These are phyloP conservation scores for Aricia artaxerxes DNA, from an alignment of 2,888 invertebrate genomes.

Conservation along the genomic window DNA sequence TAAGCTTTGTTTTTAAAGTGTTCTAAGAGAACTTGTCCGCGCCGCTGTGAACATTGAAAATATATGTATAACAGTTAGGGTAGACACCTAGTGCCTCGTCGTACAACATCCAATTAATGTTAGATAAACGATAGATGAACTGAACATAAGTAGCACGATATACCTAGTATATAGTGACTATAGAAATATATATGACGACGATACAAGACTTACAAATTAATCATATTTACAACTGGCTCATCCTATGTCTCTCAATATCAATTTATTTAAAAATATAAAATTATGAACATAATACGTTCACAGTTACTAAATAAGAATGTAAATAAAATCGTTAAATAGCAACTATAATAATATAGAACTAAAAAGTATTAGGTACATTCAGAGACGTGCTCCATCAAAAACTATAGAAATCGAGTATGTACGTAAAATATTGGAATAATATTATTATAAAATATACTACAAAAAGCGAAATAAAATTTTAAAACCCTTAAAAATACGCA, in stretches of 20 bases:
- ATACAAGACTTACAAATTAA: neutral
- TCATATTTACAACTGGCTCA: neutral
- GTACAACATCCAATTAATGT: conserved; percentile 34
- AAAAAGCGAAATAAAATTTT: neutral
- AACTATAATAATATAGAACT: too few species aligned
- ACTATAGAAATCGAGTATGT: neutral
- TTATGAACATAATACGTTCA: neutral
- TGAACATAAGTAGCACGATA: neutral
- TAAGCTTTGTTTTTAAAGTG: conserved; percentile 74
- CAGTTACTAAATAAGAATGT: neutral
- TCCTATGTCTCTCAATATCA: conserved; percentile 1
- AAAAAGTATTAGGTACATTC: neutral
- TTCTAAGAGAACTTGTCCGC: conserved; percentile 66
- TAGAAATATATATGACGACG: neutral
- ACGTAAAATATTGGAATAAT: neutral
- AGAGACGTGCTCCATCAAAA: neutral
- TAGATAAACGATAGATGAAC: conserved; percentile 15
- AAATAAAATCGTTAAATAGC: too few species aligned
- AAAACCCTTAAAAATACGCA: neutral
- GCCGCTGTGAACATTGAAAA: conserved; percentile 79
- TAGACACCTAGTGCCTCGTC: conserved; percentile 40
- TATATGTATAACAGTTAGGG: conserved; percentile 55
- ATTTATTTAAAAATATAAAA: neutral
- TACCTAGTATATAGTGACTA: neutral
- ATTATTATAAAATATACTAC: neutral